These are phyloP conservation scores for Leptosomus discolor DNA, from an alignment of 2,113 vertebrate genomes.

Conservation along the genomic window DNA sequence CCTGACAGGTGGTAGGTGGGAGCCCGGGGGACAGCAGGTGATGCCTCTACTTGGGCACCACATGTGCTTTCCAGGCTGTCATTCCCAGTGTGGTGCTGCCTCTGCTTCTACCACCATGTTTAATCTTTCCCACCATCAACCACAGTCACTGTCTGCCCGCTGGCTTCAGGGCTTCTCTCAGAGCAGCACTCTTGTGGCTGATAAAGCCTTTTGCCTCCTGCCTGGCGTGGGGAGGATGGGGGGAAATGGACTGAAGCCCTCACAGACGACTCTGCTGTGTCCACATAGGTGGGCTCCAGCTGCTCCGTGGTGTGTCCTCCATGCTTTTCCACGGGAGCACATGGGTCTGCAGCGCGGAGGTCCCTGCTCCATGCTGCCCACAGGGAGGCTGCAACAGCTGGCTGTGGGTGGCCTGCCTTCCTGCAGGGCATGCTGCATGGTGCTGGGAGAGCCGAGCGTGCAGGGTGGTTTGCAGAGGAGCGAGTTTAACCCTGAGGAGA, in stretches of 20 bases:
- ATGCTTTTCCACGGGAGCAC: fast-evolving
- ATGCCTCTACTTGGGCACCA: fast-evolving
- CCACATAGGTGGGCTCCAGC: neutral
- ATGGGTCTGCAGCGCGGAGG: neutral
- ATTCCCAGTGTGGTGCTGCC: fast-evolving
- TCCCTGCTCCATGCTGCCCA: fast-evolving
- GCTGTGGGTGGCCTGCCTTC: neutral
- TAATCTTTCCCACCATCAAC: neutral
- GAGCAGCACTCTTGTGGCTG: neutral
- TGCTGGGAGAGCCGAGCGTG: fast-evolving
- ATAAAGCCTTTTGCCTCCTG: neutral
- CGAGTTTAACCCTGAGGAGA: neutral
- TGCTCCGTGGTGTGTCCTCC: fast-evolving
- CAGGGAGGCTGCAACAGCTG: fast-evolving
- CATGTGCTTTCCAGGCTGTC: fast-evolving
- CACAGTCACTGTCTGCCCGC: fast-evolving
- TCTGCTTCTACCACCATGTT: neutral
- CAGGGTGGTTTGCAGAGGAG: neutral
- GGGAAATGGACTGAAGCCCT: neutral
- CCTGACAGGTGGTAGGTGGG: neutral
- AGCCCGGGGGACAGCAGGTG: neutral
- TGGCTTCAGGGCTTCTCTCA: fast-evolving
- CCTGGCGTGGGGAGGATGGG: fast-evolving
- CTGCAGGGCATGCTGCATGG: too few species aligned
- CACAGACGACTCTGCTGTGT: fast-evolving